Evolutionary conservation across 2,797 vertebrate genomes (phyloP).

Genomic region (Tinamus major): DNA sequence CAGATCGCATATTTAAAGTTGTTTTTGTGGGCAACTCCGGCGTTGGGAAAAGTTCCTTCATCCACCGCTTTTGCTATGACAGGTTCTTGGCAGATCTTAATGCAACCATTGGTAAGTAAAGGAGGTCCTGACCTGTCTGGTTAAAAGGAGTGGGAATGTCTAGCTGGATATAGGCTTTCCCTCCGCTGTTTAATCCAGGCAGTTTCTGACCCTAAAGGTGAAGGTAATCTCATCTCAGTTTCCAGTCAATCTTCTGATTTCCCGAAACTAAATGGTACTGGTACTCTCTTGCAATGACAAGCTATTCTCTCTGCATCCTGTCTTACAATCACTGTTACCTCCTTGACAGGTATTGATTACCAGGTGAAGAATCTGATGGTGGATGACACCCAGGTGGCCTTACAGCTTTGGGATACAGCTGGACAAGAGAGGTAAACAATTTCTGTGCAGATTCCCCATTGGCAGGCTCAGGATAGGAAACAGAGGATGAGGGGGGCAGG

Average conservation of each 20-base stretch:
- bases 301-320: background rate
- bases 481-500: background rate
- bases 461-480: background rate
- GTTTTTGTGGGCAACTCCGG: slow-evolving; percentile 88
- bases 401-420: slow-evolving; percentile 91
- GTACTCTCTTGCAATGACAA: background rate
- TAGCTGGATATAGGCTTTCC: background rate
- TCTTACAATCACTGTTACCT: background rate
- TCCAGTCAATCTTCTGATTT: background rate
- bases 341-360: slow-evolving; percentile 82
- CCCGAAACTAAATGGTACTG: background rate
- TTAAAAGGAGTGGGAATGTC: background rate
- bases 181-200: background rate
- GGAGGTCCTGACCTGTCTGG: background rate
- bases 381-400: slow-evolving; percentile 78
- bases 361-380: slow-evolving; percentile 84
- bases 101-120: slow-evolving; percentile 81
- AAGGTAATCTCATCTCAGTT: background rate
- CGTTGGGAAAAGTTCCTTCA: slow-evolving; percentile 89
- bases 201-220: background rate
- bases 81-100: slow-evolving; percentile 75
- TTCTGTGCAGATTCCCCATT: background rate
- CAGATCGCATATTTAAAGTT: slow-evolving; percentile 85
- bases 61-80: slow-evolving; percentile 85
- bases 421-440: slow-evolving; percentile 86